A percentile compares a stretch with the other conserved stretches of the same genome.
Conservation (phyloP, 1,140 invertebrate species). For the Bemisia tabaci region DNA sequence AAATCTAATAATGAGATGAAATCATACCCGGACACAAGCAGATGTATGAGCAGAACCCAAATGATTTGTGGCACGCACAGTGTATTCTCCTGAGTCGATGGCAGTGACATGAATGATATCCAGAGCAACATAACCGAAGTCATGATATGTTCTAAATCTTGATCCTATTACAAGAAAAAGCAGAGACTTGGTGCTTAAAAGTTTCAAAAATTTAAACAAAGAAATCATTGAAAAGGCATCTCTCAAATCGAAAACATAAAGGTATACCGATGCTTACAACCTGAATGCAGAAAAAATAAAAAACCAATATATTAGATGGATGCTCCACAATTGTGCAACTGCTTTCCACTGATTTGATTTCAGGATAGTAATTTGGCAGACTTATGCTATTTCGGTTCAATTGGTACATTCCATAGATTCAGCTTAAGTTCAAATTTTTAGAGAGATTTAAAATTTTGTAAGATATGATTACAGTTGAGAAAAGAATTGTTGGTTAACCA, state of each 20-base stretch:
- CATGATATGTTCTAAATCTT: slow-evolving; percentile 85
- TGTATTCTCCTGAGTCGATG: slow-evolving; percentile 86
- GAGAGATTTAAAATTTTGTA: no score
- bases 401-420: no score
- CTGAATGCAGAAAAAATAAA: background rate
- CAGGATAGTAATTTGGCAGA: no score
- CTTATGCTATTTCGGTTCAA: no score
- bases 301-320: background rate
- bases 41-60: slow-evolving; percentile 84
- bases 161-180: slow-evolving; percentile 36
- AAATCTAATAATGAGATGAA: no score
- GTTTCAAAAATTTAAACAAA: background rate
- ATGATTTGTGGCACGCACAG: slow-evolving; percentile 80
- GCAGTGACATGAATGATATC: slow-evolving; percentile 78
- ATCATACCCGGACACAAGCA: slow-evolving; percentile 60
- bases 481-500: no score
- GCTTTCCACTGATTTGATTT: no score
- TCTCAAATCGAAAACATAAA: background rate
- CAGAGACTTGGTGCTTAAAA: slow-evolving; percentile 1
- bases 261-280: background rate
- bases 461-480: no score
- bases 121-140: slow-evolving; percentile 84
- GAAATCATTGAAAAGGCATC: background rate
- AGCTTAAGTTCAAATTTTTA: no score
- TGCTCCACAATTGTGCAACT: no score